Base-by-base conservation (phyloP, 2,888 invertebrate genomes). In the Pecten maximus region DNA sequence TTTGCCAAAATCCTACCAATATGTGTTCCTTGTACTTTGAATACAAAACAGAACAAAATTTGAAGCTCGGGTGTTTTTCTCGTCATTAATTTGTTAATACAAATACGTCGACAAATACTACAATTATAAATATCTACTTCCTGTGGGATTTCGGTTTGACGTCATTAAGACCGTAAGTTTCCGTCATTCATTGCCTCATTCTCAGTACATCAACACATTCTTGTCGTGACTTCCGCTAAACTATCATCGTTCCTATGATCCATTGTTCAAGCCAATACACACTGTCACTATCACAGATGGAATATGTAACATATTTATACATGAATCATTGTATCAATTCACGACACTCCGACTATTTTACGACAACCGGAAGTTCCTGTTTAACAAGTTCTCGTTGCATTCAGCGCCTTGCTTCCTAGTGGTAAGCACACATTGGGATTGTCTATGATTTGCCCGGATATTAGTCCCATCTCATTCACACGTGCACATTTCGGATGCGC, bases 401-500 rank as follows among this genome's bases (percentile, higher is more conserved):
- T 54, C 35, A 28, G 35, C 35, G 28, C 10, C 50, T 19, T 3
- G 3, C 50, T 54, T 44, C 12, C 50, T 54, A 3, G 19, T 54
- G 12, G 50, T 19, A 54, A 54, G 15, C 44, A 44, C 19, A 54
- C 19, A 54, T 23, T 19, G 19, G 19, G 50, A 19, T 54, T 3
- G 15, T 12, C 23, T 19, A 19, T 54, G 12, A 54, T 54, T 19
- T 3, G 23, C 23, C 4, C 10, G 60, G 15, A 54, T 19, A n/a
- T 3, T 0, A 60, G 15, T 23, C 16, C 35, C 10, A 74, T 23
- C 35, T 74, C 74, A 74, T 35, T 74, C 74, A 35, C 91, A 91
- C 40, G 91, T 90, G 48, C 91, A 91, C 19, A 91, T 54, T 28
- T 89, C 91, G 40, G 90, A 90, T 12, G 91, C 90, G 40, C 89